Evolutionary conservation across 2,113 vertebrate genomes (phyloP), one percentile per base, ranked within the genome.

Genomic region (Calyptommatus sinebrachiatus): DNA sequence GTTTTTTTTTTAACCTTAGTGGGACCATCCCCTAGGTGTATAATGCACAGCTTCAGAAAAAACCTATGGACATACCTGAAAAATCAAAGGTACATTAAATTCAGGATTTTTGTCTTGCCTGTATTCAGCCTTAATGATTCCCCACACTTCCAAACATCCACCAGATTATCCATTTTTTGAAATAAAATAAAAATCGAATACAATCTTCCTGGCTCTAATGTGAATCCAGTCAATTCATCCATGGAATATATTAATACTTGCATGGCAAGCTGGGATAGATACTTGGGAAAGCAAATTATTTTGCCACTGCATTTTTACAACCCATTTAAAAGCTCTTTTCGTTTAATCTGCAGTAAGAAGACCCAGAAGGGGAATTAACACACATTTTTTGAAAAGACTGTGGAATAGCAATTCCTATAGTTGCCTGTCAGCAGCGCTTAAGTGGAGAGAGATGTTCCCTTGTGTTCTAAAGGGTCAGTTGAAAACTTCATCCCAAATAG

Each of bases 271-370:
- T 67, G 80, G 79, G 11, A 29, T 22, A 2, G 31, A 8, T 60
- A n/a, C 45, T 84, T 66, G 50, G 84, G 76, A 81, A 81, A 84
- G 72, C 72, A 72, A 88, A 80, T 77, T 60, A 83, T 83, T 90
- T 83, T 80, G 35, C 73, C 31, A 57, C 60, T 46, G 16, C 71
- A 31, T 50, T 83, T 87, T 79, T 88, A 35, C n/a, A 79, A 53
- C 71, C 88, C 77, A 84, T 87, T 82, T 88, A 86, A 1, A 0
- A 57, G 68, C 45, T 78, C 16, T 76, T 75, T 50, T 81, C 71
- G 28, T 79, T 89, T 79, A 83, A 81, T 35, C 12, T 28, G 53
- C 21, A 71, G 50, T 50, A 74, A 86, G 1, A 24, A 84, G 71
- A 61, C 69, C 67, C 50, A 69, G 50, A 73, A 76, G 61, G 22